These are phyloP conservation scores for Protomyctophum bolini DNA, from an alignment of 2,113 vertebrate genomes.

Conservation along the genomic window DNA sequence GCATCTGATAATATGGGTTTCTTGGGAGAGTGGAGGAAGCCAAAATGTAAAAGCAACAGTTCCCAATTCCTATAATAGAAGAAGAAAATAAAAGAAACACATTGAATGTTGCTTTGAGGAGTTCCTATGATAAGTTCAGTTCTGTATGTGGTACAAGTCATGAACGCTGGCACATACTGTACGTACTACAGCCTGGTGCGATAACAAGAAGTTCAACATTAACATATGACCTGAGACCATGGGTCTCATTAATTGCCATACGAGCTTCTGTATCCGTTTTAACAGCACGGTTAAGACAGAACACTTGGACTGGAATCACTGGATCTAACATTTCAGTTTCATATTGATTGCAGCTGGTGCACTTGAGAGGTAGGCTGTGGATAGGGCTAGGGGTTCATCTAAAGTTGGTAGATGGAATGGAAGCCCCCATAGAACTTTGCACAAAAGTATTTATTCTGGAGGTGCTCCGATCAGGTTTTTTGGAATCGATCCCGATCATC, in stretches of 20 bases:
- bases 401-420: slow-evolving; percentile 43
- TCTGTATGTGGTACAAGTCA: too few species aligned
- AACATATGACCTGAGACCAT: slow-evolving; percentile 29
- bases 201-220: not conserved
- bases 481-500: too few species aligned
- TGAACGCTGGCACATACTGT: too few species aligned
- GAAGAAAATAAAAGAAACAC: too few species aligned
- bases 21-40: not conserved
- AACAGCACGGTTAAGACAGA: not conserved
- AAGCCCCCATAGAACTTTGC: slow-evolving; percentile 47
- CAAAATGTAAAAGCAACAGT: not conserved
- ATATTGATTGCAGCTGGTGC: slow-evolving; percentile 30
- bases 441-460: slow-evolving; percentile 64
- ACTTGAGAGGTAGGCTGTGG: slow-evolving; percentile 21
- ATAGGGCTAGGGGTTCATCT: not conserved
- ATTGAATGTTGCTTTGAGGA: too few species aligned
- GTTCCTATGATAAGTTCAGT: too few species aligned
- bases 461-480: too few species aligned
- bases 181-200: too few species aligned
- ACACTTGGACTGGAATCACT: not conserved
- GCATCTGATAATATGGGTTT: not conserved
- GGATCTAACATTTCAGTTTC: slow-evolving; percentile 26
- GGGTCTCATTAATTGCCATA: slow-evolving; percentile 29
- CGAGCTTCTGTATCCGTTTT: not conserved
- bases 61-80: not conserved